These are phyloP conservation scores for Apomyelois bistriatella DNA, from an alignment of 2,888 invertebrate species.

Conservation along the genomic window DNA sequence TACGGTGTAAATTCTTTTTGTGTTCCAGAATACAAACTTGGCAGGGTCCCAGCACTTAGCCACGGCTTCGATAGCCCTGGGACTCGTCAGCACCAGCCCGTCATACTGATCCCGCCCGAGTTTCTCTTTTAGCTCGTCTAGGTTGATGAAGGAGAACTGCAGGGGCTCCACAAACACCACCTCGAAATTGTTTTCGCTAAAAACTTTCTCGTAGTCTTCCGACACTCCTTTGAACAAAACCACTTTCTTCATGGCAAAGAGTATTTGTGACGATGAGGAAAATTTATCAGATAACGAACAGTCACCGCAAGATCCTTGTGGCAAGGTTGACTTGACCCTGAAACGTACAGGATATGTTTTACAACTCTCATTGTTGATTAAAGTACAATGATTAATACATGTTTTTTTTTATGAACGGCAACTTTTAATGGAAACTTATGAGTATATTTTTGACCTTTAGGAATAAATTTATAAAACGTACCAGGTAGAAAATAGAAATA, in stretches of 20 bases:
- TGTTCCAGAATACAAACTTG: constrained; percentile 54
- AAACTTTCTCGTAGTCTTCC: constrained; percentile 59
- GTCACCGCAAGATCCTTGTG: not conserved
- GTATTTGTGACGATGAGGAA: not conserved
- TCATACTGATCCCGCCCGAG: constrained; percentile 42
- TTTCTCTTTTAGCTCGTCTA: constrained; percentile 38
- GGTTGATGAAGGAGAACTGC: constrained; percentile 48
- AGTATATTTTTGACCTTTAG: too few relatives aligned
- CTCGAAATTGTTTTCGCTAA: constrained; percentile 47
- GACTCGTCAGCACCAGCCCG: constrained; percentile 60
- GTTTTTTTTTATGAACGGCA: not conserved
- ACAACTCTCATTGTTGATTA: not conserved
- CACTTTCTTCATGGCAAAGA: constrained; percentile 58
- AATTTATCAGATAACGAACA: not conserved
- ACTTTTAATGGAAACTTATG: too few relatives aligned
- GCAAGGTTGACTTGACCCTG: constrained; percentile 36
- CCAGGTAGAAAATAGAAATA: too few relatives aligned
- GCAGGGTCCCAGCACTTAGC: constrained; percentile 62
- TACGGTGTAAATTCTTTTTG: constrained; percentile 55
- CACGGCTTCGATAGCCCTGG: constrained; percentile 60
- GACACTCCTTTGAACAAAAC: constrained; percentile 63
- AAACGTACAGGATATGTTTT: constrained; percentile 39
- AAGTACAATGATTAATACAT: not conserved
- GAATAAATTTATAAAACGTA: too few relatives aligned
- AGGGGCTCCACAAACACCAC: constrained; percentile 64